Conservation (phyloP, 2,113 vertebrate species). For the Acrocephalus arundinaceus region DNA sequence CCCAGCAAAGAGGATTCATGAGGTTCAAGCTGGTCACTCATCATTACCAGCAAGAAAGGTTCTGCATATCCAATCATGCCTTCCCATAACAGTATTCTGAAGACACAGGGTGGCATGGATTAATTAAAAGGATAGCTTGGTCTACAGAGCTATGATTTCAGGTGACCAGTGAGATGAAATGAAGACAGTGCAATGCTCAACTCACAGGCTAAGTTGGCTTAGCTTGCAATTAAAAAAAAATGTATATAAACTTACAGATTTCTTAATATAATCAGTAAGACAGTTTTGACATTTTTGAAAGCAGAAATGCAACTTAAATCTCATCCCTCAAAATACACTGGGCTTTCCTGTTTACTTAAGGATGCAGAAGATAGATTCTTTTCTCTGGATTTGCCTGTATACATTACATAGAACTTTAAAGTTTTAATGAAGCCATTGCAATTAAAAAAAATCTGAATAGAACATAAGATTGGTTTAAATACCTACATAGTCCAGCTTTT, state of each 20-base stretch:
- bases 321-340: neutral
- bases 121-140: neutral
- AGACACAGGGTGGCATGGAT: neutral
- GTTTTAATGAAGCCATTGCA: neutral
- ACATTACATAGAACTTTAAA: neutral
- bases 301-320: neutral
- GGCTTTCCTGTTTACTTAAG: neutral
- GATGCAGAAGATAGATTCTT: neutral
- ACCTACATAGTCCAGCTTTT: neutral
- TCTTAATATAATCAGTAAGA: neutral
- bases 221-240: neutral
- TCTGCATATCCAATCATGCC: neutral
- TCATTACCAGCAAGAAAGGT: neutral
- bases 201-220: neutral
- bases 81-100: neutral
- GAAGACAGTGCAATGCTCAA: neutral
- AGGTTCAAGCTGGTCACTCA: neutral
- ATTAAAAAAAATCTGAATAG: neutral
- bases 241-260: neutral
- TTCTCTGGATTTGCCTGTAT: neutral
- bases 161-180: neutral
- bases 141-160: neutral
- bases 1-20: neutral
- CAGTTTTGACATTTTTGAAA: neutral
- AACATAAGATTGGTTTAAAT: neutral